Conservation (phyloP, 2,888 invertebrate genomes). For the Cerastis leucographa region DNA sequence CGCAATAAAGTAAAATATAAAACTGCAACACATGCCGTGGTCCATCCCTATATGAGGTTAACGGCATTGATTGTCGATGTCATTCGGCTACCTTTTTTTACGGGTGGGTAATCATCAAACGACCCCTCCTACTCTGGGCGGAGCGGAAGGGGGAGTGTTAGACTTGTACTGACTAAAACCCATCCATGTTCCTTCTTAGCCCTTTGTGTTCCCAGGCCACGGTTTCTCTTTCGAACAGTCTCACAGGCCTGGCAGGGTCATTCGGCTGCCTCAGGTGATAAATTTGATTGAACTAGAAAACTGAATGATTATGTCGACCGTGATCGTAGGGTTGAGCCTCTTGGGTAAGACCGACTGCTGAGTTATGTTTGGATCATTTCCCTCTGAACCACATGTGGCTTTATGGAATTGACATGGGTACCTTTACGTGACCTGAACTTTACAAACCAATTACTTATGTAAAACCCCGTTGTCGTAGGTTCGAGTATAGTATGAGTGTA, state of each 20-base stretch:
- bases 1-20: background rate
- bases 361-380: background rate
- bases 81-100: too few species aligned
- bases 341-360: background rate
- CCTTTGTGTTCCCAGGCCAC: too few species aligned
- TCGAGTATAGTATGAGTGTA: background rate
- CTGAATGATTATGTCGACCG: background rate
- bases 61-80: background rate
- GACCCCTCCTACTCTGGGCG: too few species aligned
- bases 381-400: background rate
- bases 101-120: too few species aligned
- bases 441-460: background rate
- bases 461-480: background rate
- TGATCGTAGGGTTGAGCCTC: background rate
- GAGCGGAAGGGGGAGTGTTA: too few species aligned
- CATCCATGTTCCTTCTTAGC: too few species aligned
- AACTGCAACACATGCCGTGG: background rate
- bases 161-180: too few species aligned
- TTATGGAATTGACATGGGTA: slow-evolving; percentile 2
- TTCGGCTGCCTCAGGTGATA: background rate
- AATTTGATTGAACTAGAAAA: background rate
- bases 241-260: too few species aligned
- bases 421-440: background rate
- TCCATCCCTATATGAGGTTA: background rate
- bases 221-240: too few species aligned